Base-by-base conservation (phyloP, 2,797 vertebrate species). In the Lepus oiostolus region DNA sequence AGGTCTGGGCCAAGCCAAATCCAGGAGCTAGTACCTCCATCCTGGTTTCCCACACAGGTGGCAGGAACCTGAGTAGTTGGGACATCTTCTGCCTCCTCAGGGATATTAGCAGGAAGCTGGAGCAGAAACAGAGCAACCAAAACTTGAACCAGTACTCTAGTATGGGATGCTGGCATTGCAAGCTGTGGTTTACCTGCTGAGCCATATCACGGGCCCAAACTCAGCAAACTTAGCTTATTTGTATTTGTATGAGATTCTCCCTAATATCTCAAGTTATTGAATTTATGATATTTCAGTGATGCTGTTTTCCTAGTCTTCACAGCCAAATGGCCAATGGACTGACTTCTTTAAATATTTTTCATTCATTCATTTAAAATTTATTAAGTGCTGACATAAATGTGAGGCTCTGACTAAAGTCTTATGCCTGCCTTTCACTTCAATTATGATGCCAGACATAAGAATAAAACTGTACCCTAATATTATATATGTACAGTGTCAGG, bases 311-410 rank as follows among this genome's bases (percentile, higher is more conserved):
- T 87, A 52, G 13, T 87, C n/a, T 85, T 77, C 5, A 80, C 10
- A 72, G 85, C 52, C 79, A 85, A 4, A n/a, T 76, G 38, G 5
- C 42, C 35, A 72, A 1, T 91, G n/a, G 42, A 47, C 32, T 85
- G 77, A 88, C 77, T 83, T 96, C 90, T 75, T 47, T 75, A 35
- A 85, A 0, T 79, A 30, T 32, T 50, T 76, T 72, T 65, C 24
- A 60, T 80, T 82, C 47, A 60, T 62, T 75, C 2, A 54, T 54
- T 86, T 7, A 70, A 2, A 38, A 62, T 75, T 81, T 72, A 47
- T 9, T 47, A 47, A 47, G 42, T 47, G 42, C 42, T 47, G 42
- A 47, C 42, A 47, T 47, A 47, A 47, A 47, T 47, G 42, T 47
- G 42, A 47, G 42, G 42, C 8, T 47, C 42, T 47, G 42, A 47